These are phyloP conservation scores for Andrena cerasifolii DNA, from an alignment of 1,140 invertebrate genomes.

Conservation along the genomic window DNA sequence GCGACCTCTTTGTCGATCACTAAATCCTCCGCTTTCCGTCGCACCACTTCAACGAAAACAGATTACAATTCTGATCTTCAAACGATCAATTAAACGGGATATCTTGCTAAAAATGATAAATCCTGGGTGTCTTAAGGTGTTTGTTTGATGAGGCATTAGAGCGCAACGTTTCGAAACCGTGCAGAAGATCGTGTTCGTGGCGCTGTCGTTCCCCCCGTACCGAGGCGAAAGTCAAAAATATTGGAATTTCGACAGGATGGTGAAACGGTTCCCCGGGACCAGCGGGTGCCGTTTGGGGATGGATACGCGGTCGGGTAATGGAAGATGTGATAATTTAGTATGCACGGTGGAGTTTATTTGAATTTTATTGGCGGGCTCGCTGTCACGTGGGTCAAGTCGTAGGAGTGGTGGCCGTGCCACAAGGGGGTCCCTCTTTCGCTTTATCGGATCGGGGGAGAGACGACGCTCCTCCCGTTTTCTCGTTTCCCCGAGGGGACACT, in stretches of 20 bases:
- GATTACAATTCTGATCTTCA: constrained; percentile 21
- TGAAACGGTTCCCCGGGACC: constrained; percentile 53
- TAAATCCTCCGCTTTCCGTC: not conserved
- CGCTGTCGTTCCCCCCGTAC: not conserved
- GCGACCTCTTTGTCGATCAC: not conserved
- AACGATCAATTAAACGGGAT: constrained; percentile 33
- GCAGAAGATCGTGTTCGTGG: not conserved
- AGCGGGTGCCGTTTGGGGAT: constrained; percentile 53
- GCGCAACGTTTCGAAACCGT: constrained; percentile 18
- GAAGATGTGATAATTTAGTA: constrained; percentile 83
- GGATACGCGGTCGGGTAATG: constrained; percentile 77
- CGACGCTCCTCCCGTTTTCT: constrained; percentile 77
- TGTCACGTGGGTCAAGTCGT: constrained; percentile 75
- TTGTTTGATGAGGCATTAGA: not conserved
- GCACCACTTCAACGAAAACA: constrained; percentile 34
- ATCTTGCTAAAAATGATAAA: constrained; percentile 8
- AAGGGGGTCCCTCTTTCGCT: constrained; percentile 75
- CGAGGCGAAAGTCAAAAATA: constrained; percentile 54
- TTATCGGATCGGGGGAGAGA: constrained; percentile 78
- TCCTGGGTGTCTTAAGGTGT: constrained; percentile 6
- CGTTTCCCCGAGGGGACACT: constrained; percentile 81
- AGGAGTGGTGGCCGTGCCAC: constrained; percentile 67
- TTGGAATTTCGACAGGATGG: constrained; percentile 59
- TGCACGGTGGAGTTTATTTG: constrained; percentile 82
- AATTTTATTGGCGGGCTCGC: constrained; percentile 81